These are phyloP conservation scores for Drosophila ochracea DNA, from an alignment of 2,888 invertebrate genomes.

Conservation along the genomic window DNA sequence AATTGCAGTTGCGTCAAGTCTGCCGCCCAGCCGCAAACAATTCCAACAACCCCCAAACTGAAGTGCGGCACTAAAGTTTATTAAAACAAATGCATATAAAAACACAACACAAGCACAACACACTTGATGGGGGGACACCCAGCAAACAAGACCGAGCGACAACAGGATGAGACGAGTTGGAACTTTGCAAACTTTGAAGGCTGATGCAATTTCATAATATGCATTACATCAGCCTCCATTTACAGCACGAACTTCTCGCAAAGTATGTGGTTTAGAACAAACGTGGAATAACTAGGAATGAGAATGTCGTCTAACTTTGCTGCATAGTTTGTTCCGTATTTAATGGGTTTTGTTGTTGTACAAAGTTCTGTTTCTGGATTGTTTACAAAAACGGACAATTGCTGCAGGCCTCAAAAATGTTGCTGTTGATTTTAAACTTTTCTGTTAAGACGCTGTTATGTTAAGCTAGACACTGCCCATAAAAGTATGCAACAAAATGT, in stretches of 20 bases:
- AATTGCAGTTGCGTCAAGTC: slow-evolving; percentile 17
- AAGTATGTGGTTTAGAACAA: slow-evolving; percentile 9
- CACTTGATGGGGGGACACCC: slow-evolving; percentile 20
- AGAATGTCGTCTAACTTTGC: background rate
- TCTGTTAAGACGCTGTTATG: slow-evolving; percentile 3
- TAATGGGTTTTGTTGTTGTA: background rate
- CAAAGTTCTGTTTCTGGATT: background rate
- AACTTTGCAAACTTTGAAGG: slow-evolving; percentile 40
- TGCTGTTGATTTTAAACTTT: background rate
- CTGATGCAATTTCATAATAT: slow-evolving; percentile 59
- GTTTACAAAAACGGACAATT: background rate
- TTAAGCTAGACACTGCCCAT: background rate
- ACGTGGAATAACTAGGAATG: slow-evolving; percentile 6
- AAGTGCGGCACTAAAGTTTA: slow-evolving; percentile 40
- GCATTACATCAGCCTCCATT: slow-evolving; percentile 51
- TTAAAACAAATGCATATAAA: slow-evolving; percentile 38
- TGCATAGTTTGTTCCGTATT: background rate
- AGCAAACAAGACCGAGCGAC: slow-evolving; percentile 30
- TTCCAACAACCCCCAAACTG: slow-evolving; percentile 8
- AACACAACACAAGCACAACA: slow-evolving; percentile 20
- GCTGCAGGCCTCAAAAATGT: background rate
- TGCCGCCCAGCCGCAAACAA: slow-evolving; percentile 2
- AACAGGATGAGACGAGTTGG: slow-evolving; percentile 21
- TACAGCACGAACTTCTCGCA: slow-evolving; percentile 18
- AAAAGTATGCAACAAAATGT: slow-evolving; percentile 12